Base-by-base conservation (phyloP, 2,888 invertebrate species). In the Thereva nobilitata region DNA sequence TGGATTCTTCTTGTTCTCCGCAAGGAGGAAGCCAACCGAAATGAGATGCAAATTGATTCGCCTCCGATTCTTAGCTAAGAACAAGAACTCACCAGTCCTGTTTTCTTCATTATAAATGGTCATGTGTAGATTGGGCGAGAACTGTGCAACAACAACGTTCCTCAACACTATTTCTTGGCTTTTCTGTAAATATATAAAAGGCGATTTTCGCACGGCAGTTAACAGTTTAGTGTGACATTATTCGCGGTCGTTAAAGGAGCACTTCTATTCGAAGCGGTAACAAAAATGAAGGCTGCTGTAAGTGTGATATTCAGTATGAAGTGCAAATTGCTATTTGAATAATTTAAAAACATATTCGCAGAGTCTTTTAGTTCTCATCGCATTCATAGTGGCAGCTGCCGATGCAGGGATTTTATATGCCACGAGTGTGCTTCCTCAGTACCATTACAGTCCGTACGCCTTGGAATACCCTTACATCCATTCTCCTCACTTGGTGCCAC, bases 21-120 rank as follows among this genome's bases (percentile, higher is more conserved):
- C 1, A 23, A 23, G 23, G 23, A 23, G 23, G 23, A 23, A 23
- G 23, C 23, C 23, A 2, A 2, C 23, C 34, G 9, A 50, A 50
- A 23, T 4, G 35, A 10, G 50, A 5, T 23, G 34, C 2, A 50
- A 23, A 6, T 50, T 10, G 50, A 50, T 50, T 50, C 23, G 35
- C 10, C 23, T 23, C 23, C 23, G 23, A 23, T 23, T 23, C 23
- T 23, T 23, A 23, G 23, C 23, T 23, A 23, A 12, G 10, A 50
- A 50, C 6, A 35, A 10, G 50, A 50, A 50, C 50, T 5, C 35
- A 50, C 34, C 50, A 50, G 34, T 23, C 23, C 50, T 34, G 50
- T 50, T 23, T 12, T 3, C 34, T 1, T 50, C 23, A 34, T 23
- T 12, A 34, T 8, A 34, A 34, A 34, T 7, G 23, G 8, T 10